These are phyloP conservation scores for Stichodactyla mertensii DNA, from an alignment of 64 coral and sea anemone species.

Conservation along the genomic window DNA sequence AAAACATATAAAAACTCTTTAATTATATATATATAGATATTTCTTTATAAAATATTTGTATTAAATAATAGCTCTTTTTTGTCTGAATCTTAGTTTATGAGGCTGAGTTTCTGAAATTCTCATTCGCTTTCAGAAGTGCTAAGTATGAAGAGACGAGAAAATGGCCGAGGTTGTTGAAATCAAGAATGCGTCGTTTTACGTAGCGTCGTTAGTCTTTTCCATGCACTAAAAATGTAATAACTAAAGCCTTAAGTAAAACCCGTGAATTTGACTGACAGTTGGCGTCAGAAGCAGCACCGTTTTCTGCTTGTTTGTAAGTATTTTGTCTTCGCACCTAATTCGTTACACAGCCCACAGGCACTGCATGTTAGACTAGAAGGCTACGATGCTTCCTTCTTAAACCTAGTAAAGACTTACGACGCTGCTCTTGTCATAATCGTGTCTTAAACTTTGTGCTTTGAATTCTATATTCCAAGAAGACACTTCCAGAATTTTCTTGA, in stretches of 20 bases:
- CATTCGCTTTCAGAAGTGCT: neutral
- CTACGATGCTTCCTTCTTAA: constrained; percentile 12
- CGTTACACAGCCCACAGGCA: constrained; percentile 14
- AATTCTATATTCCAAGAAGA: neutral
- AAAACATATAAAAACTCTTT: neutral
- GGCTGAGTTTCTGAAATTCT: too few relatives aligned
- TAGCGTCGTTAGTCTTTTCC: neutral
- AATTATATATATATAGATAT: constrained; percentile 2
- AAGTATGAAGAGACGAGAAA: neutral
- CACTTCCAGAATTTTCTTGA: neutral
- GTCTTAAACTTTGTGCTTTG: neutral
- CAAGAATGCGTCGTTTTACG: neutral
- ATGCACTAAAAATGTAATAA: neutral
- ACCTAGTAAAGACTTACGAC: neutral
- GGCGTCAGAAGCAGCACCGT: neutral
- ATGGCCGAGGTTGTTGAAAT: neutral
- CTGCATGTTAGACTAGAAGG: neutral
- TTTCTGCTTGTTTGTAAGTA: neutral
- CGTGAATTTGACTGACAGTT: neutral
- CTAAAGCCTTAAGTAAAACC: neutral
- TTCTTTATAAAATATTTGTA: neutral
- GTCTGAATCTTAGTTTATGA: neutral
- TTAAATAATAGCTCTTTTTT: neutral
- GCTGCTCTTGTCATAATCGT: neutral
- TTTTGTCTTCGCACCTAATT: constrained; percentile 17